A percentile compares a stretch with the other conserved stretches of the same genome.
phyloP scores from a whole-genome alignment of 2,888 invertebrate species.

The Teinopalpus imperialis region DNA sequence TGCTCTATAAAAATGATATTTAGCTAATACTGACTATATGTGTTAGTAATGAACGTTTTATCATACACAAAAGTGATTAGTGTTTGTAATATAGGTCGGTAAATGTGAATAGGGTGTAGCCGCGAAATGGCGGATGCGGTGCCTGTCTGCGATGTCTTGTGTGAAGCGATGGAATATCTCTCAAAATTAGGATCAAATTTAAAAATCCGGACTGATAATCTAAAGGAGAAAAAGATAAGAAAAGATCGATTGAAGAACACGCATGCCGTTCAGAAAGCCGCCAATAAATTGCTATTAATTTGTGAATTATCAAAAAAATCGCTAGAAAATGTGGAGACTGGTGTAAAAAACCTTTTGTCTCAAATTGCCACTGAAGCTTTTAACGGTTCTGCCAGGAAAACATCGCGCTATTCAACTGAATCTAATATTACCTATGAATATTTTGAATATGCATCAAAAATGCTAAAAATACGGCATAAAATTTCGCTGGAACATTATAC shows the following conservation, averaged over 20 bases:
- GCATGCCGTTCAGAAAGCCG: conserved; percentile 67
- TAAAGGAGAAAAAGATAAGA: conserved; percentile 61
- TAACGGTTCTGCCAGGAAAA: conserved; percentile 41
- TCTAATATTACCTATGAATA: conserved; percentile 38
- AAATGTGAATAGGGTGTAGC: conserved; percentile 23
- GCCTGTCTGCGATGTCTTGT: conserved; percentile 62
- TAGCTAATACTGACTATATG: conserved; percentile 6
- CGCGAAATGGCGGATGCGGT: conserved; percentile 61
- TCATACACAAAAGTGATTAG: conserved; percentile 6
- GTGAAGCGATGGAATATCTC: conserved; percentile 72
- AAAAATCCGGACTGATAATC: conserved; percentile 57
- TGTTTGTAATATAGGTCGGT: neutral
- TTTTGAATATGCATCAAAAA: conserved; percentile 49
- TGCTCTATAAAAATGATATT: conserved; percentile 7
- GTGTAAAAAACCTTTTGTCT: conserved; percentile 57
- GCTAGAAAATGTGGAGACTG: conserved; percentile 65
- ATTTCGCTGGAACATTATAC: conserved; percentile 58
- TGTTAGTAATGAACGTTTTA: conserved; percentile 23
- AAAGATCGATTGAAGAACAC: conserved; percentile 60
- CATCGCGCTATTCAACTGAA: conserved; percentile 1
- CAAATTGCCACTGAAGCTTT: conserved; percentile 46
- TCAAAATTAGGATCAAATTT: conserved; percentile 71
- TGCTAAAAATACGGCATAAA: conserved; percentile 54
- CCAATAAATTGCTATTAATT: conserved; percentile 65
- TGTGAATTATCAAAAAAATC: conserved; percentile 75